Evolutionary conservation across 2,888 invertebrate genomes (phyloP).

Genomic region (Merodon equestris): DNA sequence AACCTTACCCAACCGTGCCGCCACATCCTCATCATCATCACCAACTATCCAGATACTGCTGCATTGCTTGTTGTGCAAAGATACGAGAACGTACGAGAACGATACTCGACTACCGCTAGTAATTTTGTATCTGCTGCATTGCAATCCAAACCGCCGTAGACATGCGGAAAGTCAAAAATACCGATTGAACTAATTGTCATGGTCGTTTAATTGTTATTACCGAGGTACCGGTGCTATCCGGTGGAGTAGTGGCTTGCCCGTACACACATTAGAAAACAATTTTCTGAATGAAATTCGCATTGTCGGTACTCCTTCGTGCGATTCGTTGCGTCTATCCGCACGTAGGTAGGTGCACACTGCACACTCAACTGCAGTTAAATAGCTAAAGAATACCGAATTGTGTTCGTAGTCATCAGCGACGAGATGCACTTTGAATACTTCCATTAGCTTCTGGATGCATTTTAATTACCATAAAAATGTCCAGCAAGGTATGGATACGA

Average conservation of each 20-base stretch:
- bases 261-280: conserved; percentile 64
- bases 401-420: too few species aligned
- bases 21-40: background rate
- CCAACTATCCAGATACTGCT: background rate
- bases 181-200: conserved; percentile 66
- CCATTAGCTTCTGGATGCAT: conserved; percentile 65
- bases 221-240: conserved; percentile 1
- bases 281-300: conserved; percentile 63
- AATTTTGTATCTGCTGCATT: conserved; percentile 7
- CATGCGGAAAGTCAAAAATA: conserved; percentile 64
- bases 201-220: conserved; percentile 64
- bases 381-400: conserved; percentile 62
- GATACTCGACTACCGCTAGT: too few species aligned
- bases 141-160: conserved; percentile 34
- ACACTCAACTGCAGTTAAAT: conserved; percentile 45
- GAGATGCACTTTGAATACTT: conserved; percentile 37
- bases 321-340: conserved; percentile 29
- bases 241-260: conserved; percentile 31
- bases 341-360: conserved; percentile 29
- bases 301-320: conserved; percentile 18
- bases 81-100: too few species aligned
- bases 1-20: conserved; percentile 13
- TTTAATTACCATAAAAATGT: conserved; percentile 66
- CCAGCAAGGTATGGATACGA: conserved; percentile 16
- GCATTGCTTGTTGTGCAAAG: conserved; percentile 17